Evolutionary conservation across 2,113 vertebrate genomes (phyloP).

Genomic region (Chlorodrepanis virens): DNA sequence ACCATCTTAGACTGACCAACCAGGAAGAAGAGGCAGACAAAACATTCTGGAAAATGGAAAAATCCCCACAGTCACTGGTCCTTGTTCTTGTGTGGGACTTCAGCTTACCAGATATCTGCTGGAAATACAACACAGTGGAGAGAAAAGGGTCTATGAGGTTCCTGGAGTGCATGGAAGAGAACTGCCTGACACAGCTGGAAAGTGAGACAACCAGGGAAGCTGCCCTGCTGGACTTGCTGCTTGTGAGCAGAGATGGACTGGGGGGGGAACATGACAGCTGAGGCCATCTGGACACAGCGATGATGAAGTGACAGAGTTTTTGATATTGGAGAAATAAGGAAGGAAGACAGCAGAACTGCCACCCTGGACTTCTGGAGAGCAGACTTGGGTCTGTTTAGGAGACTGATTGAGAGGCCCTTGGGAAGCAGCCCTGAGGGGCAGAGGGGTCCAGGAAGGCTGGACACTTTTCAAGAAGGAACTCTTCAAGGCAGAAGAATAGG

Average conservation of each 20-base stretch:
- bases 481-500: not conserved
- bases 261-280: not conserved
- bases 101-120: not conserved
- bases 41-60: not conserved
- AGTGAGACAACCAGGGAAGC: not conserved
- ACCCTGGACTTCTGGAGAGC: not conserved
- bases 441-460: not conserved
- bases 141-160: not conserved
- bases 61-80: not conserved
- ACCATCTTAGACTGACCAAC: not conserved
- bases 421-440: not conserved
- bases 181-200: not conserved
- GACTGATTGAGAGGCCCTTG: not conserved
- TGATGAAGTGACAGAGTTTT: not conserved
- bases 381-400: not conserved
- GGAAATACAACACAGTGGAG: not conserved
- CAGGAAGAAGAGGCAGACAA: not conserved
- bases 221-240: not conserved
- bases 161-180: not conserved
- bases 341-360: not conserved
- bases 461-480: not conserved
- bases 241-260: not conserved
- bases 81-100: not conserved
- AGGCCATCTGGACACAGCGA: not conserved
- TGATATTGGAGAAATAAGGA: not conserved